phyloP scores from a whole-genome alignment of 2,797 vertebrate genomes.

The Brachyrhaphis roseni region DNA sequence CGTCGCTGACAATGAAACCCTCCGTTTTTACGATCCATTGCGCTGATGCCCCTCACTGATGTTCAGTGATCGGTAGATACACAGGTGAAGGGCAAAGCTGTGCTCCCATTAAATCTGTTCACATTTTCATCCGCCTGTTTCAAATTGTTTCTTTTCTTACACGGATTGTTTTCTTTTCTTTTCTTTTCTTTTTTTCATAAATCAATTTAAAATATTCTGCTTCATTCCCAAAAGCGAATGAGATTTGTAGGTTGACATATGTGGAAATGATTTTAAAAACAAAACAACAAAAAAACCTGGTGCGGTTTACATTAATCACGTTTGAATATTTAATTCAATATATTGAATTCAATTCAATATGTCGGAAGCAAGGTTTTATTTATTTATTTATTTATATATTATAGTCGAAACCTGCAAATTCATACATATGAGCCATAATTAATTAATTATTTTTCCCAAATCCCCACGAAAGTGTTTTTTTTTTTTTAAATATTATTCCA shows the following conservation, averaged over 20 bases:
- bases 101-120: constrained; percentile 19
- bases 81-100: constrained; percentile 13
- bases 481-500: neutral
- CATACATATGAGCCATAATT: neutral
- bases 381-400: neutral
- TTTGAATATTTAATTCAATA: too few relatives aligned
- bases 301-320: too few relatives aligned
- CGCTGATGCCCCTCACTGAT: constrained; percentile 20
- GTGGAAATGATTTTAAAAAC: neutral
- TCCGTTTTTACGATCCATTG: constrained; percentile 21
- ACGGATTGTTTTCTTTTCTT: neutral
- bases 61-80: constrained; percentile 32
- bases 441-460: neutral
- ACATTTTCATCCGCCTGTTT: neutral
- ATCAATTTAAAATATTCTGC: neutral
- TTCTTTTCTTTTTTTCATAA: neutral
- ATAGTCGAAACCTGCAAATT: neutral
- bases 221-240: neutral
- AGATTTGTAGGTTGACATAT: neutral
- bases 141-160: neutral
- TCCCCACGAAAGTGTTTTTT: neutral
- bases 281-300: neutral
- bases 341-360: neutral
- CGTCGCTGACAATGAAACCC: constrained; percentile 14
- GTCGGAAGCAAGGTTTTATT: neutral